Base-by-base conservation (phyloP, 2,797 vertebrate genomes). In the Gambelia wislizenii region DNA sequence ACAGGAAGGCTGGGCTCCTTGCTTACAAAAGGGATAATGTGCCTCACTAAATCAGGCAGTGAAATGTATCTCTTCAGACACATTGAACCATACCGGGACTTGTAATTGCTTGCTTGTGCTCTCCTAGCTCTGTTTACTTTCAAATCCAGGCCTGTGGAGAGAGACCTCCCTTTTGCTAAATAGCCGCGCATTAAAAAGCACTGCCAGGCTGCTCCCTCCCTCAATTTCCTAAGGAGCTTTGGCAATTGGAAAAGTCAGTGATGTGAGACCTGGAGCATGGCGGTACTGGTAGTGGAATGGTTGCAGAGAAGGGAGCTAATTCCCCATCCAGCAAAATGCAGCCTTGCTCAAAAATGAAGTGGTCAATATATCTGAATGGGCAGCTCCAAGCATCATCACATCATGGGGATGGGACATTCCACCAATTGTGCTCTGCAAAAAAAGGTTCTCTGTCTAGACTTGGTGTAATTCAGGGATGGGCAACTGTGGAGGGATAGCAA, bases 1-100 rank as follows among this genome's bases (percentile, higher is more conserved):
- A 39, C 2, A 69, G 83, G 54, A 89, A 76, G 88, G 79, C 30
- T 52, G 3, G 39, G 78, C n/a, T 2, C 82, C 86, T 78, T 90
- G 94, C 95, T 94, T 92, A 91, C 85, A 36, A 9, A 20, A 25
- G 4, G 93, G 91, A 94, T 93, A 93, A 95, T 94, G 89, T 64
- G 84, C 86, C 87, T 87, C 22, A 89, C n/a, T 91, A 88, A 93
- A 87, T 89, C 86, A 83, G 87, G 87, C 93, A 92, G 91, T 92
- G 94, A 95, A 93, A 93, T 90, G 93, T 90, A 95, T 94, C 95
- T 95, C 94, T 42, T 93, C 1, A 2, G 81, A 91, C 92, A 90
- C 90, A 22, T 54, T 0, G 86, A 75, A 69, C 69, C 61, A 78
- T 89, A 12, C 83, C 74, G 13, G 25, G 64, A 69, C 67, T 77